A percentile compares a stretch with the other conserved stretches of the same genome.
These are phyloP conservation scores for Sphinx pinastri DNA, from an alignment of 2,888 invertebrate genomes.

Conservation along the genomic window DNA sequence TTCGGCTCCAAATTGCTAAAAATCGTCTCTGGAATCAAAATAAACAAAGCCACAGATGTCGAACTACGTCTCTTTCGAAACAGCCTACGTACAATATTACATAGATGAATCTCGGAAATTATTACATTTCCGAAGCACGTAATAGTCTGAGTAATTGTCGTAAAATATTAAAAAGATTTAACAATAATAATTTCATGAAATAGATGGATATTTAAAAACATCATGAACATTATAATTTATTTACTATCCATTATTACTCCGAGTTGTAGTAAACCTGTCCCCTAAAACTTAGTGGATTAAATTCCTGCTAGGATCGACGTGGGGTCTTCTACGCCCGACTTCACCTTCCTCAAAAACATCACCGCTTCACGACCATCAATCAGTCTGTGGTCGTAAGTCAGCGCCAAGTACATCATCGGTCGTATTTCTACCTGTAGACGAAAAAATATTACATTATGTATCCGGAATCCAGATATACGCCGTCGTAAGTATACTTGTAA, in stretches of 20 bases:
- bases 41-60: background rate
- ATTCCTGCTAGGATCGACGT: slow-evolving; percentile 96
- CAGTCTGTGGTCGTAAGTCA: slow-evolving; percentile 99
- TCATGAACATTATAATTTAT: too few species aligned
- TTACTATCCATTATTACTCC: background rate
- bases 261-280: background rate
- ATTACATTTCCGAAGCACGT: too few species aligned
- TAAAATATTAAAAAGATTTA: too few species aligned
- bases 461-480: background rate
- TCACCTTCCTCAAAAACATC: slow-evolving; percentile 97
- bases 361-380: slow-evolving; percentile 99
- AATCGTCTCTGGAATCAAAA: background rate
- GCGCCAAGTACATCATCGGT: slow-evolving; percentile 99
- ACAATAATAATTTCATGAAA: too few species aligned
- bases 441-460: slow-evolving; percentile 21
- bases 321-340: slow-evolving; percentile 98
- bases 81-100: background rate
- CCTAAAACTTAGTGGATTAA: slow-evolving; percentile 72
- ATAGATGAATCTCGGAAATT: too few species aligned
- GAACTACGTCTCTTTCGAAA: background rate
- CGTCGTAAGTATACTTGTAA: too few species aligned
- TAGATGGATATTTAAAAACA: too few species aligned
- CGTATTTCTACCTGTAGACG: slow-evolving; percentile 94
- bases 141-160: too few species aligned
- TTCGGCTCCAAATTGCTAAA: slow-evolving; percentile 1